phyloP scores from a whole-genome alignment of 2,113 vertebrate species.

The Centropus unirufus region DNA sequence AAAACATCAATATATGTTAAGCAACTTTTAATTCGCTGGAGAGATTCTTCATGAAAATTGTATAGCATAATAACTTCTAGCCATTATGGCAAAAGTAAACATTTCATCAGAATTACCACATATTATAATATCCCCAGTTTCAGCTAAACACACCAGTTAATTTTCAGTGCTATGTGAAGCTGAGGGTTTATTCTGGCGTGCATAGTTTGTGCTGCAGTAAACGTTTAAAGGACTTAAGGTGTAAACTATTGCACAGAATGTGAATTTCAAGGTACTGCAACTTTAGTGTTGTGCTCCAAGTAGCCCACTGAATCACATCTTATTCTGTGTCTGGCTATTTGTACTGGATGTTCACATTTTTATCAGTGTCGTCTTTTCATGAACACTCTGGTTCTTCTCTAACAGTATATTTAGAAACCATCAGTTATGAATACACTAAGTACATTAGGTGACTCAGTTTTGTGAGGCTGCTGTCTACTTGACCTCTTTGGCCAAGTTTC shows the following conservation, averaged over 20 bases:
- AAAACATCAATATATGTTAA: background rate
- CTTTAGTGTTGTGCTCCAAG: background rate
- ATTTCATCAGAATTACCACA: background rate
- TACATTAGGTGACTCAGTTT: conserved; percentile 24
- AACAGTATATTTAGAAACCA: conserved; percentile 20
- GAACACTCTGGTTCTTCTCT: background rate
- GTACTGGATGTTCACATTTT: conserved; percentile 17
- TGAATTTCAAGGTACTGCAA: background rate
- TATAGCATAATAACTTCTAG: background rate
- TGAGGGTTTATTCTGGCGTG: background rate
- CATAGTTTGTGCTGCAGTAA: background rate
- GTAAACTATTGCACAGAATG: background rate
- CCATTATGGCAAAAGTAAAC: background rate
- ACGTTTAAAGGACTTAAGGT: background rate
- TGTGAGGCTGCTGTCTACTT: background rate
- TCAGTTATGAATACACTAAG: background rate
- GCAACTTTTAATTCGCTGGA: background rate
- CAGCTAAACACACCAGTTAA: background rate
- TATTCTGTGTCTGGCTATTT: background rate
- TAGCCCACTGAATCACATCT: background rate
- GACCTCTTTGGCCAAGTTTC: conserved; percentile 34
- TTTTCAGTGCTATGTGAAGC: background rate
- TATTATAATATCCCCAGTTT: background rate
- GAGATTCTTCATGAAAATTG: background rate
- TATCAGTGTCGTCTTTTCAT: background rate